These are phyloP conservation scores for Monopis laevigella DNA, from an alignment of 2,888 invertebrate species.

Conservation along the genomic window DNA sequence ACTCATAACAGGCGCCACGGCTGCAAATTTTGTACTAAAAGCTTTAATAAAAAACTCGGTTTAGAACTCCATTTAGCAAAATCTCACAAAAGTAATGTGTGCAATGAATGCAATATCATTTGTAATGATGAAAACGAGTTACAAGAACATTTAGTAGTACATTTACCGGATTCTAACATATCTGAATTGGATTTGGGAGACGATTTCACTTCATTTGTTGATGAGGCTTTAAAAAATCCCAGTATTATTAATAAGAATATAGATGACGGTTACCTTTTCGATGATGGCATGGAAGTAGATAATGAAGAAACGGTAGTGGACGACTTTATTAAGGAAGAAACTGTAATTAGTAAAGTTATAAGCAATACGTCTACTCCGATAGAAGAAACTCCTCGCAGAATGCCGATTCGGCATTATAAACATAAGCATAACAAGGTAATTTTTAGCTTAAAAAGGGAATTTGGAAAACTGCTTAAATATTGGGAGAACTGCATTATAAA, in stretches of 20 bases:
- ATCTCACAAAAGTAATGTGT: constrained; percentile 33
- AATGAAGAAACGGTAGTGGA: not conserved
- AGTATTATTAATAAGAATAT: too few relatives aligned
- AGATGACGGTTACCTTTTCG: not conserved
- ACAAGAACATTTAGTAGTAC: constrained; percentile 23
- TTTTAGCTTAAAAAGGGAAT: too few relatives aligned
- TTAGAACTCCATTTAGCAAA: constrained; percentile 30
- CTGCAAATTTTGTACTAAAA: constrained; percentile 37
- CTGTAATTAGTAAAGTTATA: too few relatives aligned
- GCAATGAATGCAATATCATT: constrained; percentile 31
- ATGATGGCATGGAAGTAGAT: not conserved
- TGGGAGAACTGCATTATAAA: too few relatives aligned
- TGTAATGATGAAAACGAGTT: constrained; percentile 26
- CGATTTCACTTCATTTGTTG: not conserved
- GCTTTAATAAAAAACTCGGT: constrained; percentile 25
- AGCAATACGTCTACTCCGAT: too few relatives aligned
- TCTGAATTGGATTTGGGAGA: not conserved
- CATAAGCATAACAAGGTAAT: too few relatives aligned
- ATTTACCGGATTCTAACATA: constrained; percentile 8
- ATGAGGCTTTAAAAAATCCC: not conserved
- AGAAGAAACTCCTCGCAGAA: too few relatives aligned
- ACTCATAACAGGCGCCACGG: constrained; percentile 28
- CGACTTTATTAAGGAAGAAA: not conserved
- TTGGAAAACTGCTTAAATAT: too few relatives aligned
- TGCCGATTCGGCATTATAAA: too few relatives aligned